Evolutionary conservation across 2,888 invertebrate genomes (phyloP).

Genomic region (Erebia ligea): DNA sequence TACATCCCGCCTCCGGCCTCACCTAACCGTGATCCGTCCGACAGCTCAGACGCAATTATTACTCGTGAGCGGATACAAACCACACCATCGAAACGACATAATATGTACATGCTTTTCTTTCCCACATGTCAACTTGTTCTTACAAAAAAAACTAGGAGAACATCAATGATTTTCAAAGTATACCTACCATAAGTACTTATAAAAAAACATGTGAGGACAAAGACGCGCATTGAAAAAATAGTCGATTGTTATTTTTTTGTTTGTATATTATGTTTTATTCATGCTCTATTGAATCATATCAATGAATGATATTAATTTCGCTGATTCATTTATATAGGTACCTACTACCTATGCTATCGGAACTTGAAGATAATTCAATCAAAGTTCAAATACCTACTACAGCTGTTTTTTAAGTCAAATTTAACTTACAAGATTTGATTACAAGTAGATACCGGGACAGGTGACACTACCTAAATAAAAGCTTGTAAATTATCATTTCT

Average conservation of each 20-base stretch:
- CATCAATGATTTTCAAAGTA: conserved; percentile 1
- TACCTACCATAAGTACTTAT: neutral
- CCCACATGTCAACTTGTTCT: conserved; percentile 31
- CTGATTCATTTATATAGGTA: conserved; percentile 5
- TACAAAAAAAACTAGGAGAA: conserved; percentile 7
- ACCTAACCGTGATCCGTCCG: conserved; percentile 39
- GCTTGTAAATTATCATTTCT: too few species aligned
- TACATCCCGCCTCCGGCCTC: conserved; percentile 32
- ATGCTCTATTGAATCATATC: conserved; percentile 7
- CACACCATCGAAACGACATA: conserved; percentile 36
- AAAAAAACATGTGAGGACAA: conserved; percentile 1
- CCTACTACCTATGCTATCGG: too few species aligned
- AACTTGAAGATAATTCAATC: neutral
- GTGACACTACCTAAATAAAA: too few species aligned
- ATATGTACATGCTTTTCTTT: conserved; percentile 27
- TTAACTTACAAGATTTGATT: too few species aligned
- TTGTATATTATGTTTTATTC: conserved; percentile 3
- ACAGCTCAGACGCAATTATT: conserved; percentile 37
- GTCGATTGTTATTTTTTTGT: conserved; percentile 7
- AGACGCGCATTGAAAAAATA: neutral
- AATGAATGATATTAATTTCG: conserved; percentile 7
- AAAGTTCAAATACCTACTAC: neutral
- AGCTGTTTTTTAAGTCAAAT: too few species aligned
- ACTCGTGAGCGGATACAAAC: conserved; percentile 43
- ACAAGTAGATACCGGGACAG: too few species aligned